These are phyloP conservation scores for Indicator indicator DNA, from an alignment of 2,113 vertebrate genomes.

Conservation along the genomic window DNA sequence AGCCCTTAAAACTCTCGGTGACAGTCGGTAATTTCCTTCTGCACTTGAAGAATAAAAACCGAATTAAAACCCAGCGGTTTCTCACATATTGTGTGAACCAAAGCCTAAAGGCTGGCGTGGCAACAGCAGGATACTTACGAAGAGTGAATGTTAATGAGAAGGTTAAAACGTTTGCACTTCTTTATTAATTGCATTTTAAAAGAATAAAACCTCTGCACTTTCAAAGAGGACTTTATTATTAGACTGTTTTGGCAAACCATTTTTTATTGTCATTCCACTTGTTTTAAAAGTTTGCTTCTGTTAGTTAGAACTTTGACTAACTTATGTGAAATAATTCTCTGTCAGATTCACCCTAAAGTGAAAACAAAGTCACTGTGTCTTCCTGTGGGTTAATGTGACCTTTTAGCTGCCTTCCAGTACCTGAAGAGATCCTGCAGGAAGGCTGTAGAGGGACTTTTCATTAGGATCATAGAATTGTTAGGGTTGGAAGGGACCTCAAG, in stretches of 20 bases:
- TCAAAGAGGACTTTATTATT: not conserved
- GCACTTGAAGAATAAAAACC: not conserved
- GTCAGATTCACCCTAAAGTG: not conserved
- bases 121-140: not conserved
- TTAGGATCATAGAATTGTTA: too few species aligned
- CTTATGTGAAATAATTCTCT: not conserved
- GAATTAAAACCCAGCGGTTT: not conserved
- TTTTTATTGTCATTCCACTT: not conserved
- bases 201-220: accelerated
- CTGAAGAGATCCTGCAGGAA: too few species aligned
- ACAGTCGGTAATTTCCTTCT: too few species aligned
- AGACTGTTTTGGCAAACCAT: not conserved
- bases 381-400: accelerated
- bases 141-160: not conserved
- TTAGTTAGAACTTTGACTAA: not conserved
- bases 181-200: not conserved
- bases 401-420: too few species aligned
- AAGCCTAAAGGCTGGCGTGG: not conserved
- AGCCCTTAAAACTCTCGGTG: not conserved
- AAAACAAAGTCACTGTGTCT: not conserved
- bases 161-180: not conserved
- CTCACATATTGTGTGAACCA: not conserved
- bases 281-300: not conserved
- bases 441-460: too few species aligned
- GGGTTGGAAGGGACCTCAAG: too few species aligned